Evolutionary conservation across 2,888 invertebrate genomes (phyloP).

Genomic region (Eupithecia subfuscata): DNA sequence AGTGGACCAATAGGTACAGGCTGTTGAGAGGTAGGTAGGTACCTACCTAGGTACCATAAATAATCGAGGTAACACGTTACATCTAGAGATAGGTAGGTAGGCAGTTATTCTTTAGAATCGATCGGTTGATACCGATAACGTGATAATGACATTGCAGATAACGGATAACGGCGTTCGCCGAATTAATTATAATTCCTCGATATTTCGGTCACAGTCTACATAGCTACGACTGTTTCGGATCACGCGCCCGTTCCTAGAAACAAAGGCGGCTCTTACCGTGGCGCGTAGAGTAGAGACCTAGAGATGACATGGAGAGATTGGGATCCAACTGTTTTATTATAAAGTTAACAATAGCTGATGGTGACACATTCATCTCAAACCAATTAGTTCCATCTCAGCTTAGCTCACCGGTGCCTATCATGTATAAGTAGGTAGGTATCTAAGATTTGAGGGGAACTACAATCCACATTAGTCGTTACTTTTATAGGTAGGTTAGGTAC

Average conservation of each 20-base stretch:
- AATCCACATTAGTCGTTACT: not conserved
- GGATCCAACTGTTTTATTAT: not conserved
- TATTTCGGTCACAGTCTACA: conserved; percentile 20
- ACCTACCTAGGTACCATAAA: not conserved
- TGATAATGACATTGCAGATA: conserved; percentile 36
- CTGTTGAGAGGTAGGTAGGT: too few species aligned
- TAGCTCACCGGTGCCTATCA: not conserved
- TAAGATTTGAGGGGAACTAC: too few species aligned
- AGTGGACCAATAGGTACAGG: too few species aligned
- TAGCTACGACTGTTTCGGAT: not conserved
- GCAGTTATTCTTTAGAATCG: conserved; percentile 36
- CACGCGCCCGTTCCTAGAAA: not conserved
- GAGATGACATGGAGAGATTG: not conserved
- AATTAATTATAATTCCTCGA: conserved; percentile 33
- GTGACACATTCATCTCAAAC: conserved; percentile 2
- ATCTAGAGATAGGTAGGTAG: conserved; percentile 13
- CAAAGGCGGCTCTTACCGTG: not conserved
- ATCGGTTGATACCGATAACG: conserved; percentile 27
- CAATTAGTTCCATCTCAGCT: not conserved
- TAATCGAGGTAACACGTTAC: not conserved
- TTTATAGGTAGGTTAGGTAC: too few species aligned
- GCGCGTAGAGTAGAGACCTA: too few species aligned
- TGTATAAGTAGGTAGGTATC: not conserved
- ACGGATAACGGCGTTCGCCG: conserved; percentile 15
- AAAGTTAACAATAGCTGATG: not conserved